Evolutionary conservation across 1,140 invertebrate species (phyloP).

Genomic region (Drosophila takahashii): DNA sequence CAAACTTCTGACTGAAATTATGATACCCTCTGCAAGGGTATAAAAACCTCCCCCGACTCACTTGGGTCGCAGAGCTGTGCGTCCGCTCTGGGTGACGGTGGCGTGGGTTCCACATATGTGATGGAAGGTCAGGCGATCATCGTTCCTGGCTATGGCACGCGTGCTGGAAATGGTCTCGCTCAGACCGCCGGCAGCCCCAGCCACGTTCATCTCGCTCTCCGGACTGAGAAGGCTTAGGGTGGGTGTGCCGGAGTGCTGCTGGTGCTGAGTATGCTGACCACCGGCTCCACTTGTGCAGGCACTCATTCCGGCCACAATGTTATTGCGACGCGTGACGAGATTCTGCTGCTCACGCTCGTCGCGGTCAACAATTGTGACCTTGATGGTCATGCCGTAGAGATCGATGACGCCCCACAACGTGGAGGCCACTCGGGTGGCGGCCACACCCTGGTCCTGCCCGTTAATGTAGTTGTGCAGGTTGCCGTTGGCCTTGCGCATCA

Average conservation of each 20-base stretch:
- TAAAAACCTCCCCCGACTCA: no score
- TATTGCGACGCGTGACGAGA: constrained; percentile 89
- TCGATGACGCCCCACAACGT: constrained; percentile 97
- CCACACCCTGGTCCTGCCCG: constrained; percentile 95
- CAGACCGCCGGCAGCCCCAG: constrained; percentile 57
- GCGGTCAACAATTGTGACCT: constrained; percentile 93
- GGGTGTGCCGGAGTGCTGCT: constrained; percentile 63
- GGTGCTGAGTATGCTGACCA: constrained; percentile 87
- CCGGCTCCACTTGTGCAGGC: constrained; percentile 87
- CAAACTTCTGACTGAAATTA: no score
- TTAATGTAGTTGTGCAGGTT: constrained; percentile 97
- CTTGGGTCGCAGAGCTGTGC: constrained; percentile 96
- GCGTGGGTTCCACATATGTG: constrained; percentile 95
- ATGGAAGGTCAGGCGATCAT: constrained; percentile 93
- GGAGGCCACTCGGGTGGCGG: constrained; percentile 91
- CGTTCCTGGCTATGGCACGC: constrained; percentile 84
- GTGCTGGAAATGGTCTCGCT: constrained; percentile 69
- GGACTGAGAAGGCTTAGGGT: constrained; percentile 74
- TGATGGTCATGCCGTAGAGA: constrained; percentile 98
- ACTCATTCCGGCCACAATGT: constrained; percentile 84
- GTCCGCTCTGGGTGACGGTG: constrained; percentile 94
- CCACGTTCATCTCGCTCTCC: constrained; percentile 71
- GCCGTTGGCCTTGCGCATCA: constrained; percentile 92
- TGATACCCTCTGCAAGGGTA: no score
- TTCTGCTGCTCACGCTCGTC: constrained; percentile 92